Evolutionary conservation across 2,797 vertebrate genomes (phyloP).

Genomic region (Cetoscarus ocellatus): DNA sequence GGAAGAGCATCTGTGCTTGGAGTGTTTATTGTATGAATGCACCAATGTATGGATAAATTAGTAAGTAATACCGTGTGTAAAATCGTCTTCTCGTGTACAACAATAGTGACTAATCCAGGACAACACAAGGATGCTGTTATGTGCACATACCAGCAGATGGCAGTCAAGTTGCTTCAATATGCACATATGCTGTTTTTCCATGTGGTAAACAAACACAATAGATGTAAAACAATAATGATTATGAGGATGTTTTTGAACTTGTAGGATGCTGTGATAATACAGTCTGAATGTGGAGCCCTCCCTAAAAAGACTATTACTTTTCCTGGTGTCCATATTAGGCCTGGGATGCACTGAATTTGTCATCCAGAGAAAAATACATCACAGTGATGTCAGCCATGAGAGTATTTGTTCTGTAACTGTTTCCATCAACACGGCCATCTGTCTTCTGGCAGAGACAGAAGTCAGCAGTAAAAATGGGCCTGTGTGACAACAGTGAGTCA

Average conservation of each 20-base stretch:
- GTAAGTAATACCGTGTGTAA: no score
- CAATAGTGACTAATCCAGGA: background rate
- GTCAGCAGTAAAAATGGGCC: conserved; percentile 27
- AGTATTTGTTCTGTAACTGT: conserved; percentile 24
- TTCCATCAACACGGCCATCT: conserved; percentile 29
- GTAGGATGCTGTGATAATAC: background rate
- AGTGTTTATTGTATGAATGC: no score
- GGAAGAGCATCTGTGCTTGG: no score
- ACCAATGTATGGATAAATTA: no score
- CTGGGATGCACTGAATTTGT: background rate
- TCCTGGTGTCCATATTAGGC: background rate
- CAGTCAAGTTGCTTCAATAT: background rate
- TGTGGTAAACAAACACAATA: no score
- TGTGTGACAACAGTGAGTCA: conserved; percentile 15
- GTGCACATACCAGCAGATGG: conserved; percentile 62
- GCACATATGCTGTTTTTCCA: no score
- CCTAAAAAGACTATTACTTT: conserved; percentile 7
- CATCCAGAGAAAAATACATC: background rate
- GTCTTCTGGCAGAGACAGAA: conserved; percentile 31
- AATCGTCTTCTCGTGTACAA: no score
- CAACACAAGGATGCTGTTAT: conserved; percentile 10
- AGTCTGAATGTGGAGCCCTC: background rate
- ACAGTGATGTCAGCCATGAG: conserved; percentile 2
- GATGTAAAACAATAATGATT: background rate
- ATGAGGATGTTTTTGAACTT: conserved; percentile 3